These are phyloP conservation scores for Kradibia gibbosae DNA, from an alignment of 1,140 invertebrate species.

Conservation along the genomic window DNA sequence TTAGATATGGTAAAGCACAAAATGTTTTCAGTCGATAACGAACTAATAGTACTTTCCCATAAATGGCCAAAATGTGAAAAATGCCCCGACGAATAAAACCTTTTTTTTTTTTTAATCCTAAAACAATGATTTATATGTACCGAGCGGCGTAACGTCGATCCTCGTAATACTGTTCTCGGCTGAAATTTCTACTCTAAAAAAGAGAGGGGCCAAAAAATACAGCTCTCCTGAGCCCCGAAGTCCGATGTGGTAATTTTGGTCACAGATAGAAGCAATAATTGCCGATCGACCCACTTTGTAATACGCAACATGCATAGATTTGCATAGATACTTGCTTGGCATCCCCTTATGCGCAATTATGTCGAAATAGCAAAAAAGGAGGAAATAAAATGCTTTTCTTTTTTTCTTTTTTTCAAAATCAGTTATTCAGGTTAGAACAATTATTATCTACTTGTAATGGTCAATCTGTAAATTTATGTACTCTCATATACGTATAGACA, in stretches of 20 bases:
- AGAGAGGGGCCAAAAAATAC: not conserved
- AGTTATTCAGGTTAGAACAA: too few species aligned
- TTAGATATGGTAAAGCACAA: not conserved
- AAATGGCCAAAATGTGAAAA: not conserved
- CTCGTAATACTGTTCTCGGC: not conserved
- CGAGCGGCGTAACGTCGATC: not conserved
- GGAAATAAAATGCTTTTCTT: not conserved
- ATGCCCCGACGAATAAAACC: not conserved
- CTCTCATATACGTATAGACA: too few species aligned
- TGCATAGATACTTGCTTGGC: not conserved
- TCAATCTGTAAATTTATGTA: too few species aligned
- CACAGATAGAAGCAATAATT: slow-evolving; percentile 13
- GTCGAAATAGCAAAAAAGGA: not conserved
- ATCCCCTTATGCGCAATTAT: not conserved
- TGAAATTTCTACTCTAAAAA: not conserved
- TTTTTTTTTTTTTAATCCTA: not conserved
- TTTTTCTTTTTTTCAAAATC: too few species aligned
- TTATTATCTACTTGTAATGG: too few species aligned
- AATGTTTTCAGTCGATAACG: not conserved
- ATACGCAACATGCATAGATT: not conserved
- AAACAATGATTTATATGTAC: too few species aligned
- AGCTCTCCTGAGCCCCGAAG: not conserved
- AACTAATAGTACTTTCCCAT: not conserved
- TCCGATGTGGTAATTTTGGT: slow-evolving; percentile 1
- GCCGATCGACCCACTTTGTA: not conserved